Conservation (phyloP, 1,140 invertebrate species). For the Protaetia brevitarsis region DNA sequence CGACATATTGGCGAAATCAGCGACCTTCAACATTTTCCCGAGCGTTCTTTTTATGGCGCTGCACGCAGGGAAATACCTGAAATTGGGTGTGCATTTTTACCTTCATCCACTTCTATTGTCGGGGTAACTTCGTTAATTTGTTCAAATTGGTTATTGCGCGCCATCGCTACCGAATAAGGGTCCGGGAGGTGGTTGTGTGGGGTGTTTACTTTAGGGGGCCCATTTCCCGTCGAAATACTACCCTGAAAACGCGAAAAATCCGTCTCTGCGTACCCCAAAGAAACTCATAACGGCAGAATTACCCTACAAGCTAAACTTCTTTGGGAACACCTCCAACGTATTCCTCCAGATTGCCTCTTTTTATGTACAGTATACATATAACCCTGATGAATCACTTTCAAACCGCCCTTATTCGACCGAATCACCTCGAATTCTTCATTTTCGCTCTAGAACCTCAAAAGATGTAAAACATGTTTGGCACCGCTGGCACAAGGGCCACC, state of each 20-base stretch:
- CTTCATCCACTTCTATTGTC: conserved; percentile 12
- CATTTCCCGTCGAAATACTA: conserved; percentile 47
- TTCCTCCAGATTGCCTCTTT: conserved; percentile 44
- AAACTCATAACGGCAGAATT: background rate
- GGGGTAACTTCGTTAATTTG: conserved; percentile 25
- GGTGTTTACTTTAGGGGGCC: conserved; percentile 45
- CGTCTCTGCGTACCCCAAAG: background rate
- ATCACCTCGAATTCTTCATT: conserved; percentile 36
- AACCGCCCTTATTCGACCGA: conserved; percentile 50
- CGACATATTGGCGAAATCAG: conserved; percentile 16
- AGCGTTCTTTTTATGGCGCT: background rate
- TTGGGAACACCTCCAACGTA: conserved; percentile 51
- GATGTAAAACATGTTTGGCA: conserved; percentile 6
- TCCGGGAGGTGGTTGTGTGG: conserved; percentile 51
- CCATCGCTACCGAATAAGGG: conserved; percentile 46
- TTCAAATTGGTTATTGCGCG: conserved; percentile 41
- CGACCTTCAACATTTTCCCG: background rate
- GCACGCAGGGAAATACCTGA: background rate
- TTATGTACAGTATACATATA: conserved; percentile 54
- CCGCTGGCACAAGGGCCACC: conserved; percentile 19
- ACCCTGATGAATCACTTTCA: conserved; percentile 50
- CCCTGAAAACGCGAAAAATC: conserved; percentile 34
- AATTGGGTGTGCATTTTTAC: no score
- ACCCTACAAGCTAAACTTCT: conserved; percentile 49
- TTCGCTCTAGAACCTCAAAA: background rate